phyloP scores from a whole-genome alignment of 1,140 invertebrate genomes.

The Ips typographus region DNA sequence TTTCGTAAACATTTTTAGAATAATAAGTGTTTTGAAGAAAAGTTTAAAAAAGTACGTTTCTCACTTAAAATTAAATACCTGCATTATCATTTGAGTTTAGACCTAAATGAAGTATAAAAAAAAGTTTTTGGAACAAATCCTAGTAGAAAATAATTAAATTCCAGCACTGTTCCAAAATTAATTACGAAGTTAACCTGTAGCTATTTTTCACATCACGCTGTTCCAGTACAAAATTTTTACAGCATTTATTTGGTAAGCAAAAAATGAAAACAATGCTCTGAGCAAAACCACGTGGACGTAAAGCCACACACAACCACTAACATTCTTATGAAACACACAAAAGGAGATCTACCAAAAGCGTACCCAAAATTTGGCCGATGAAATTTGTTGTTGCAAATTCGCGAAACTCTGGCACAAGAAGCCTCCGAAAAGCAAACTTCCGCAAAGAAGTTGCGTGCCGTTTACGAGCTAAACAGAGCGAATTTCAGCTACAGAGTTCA shows the following conservation, averaged over 20 bases:
- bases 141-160: too few relatives aligned
- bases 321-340: conserved; percentile 18
- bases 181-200: too few relatives aligned
- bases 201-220: neutral
- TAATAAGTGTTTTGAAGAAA: too few relatives aligned
- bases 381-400: conserved; percentile 18
- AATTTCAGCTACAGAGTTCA: conserved; percentile 27
- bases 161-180: too few relatives aligned
- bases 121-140: too few relatives aligned
- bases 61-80: too few relatives aligned
- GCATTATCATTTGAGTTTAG: too few relatives aligned
- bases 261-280: too few relatives aligned
- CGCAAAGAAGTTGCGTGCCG: conserved; percentile 34
- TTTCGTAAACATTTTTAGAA: too few relatives aligned
- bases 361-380: conserved; percentile 29
- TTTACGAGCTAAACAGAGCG: conserved; percentile 27
- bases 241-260: neutral
- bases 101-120: too few relatives aligned
- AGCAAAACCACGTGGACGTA: conserved; percentile 2
- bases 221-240: neutral
- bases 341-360: conserved; percentile 22
- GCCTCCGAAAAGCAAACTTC: conserved; percentile 25
- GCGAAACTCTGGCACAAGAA: conserved; percentile 29
- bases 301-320: conserved; percentile 4
- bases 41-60: too few relatives aligned